Conservation (phyloP, 1,140 invertebrate species). For the Holcopasites calliopsidis region DNA sequence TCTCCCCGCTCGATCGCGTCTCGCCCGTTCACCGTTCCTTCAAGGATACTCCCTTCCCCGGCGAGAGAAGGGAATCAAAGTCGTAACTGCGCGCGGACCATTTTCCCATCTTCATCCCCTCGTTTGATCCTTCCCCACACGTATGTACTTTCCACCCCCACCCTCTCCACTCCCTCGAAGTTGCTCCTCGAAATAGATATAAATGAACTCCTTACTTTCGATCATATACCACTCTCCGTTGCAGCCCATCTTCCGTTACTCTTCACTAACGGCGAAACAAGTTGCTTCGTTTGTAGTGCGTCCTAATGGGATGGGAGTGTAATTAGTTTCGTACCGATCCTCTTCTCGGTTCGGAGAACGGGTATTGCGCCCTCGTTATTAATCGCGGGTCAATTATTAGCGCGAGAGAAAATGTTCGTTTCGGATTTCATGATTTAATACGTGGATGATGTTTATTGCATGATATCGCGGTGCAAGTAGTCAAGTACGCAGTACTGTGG, state of each 20-base stretch:
- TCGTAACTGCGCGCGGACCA: constrained; percentile 61
- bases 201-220: constrained; percentile 61
- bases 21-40: constrained; percentile 27
- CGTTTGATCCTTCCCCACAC: constrained; percentile 39
- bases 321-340: too few species aligned
- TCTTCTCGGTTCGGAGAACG: too few species aligned
- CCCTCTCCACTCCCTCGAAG: not conserved
- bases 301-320: not conserved
- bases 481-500: not conserved
- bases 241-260: not conserved
- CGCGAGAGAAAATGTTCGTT: too few species aligned
- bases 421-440: not conserved
- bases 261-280: not conserved
- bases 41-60: not conserved
- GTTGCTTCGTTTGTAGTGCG: constrained; percentile 8
- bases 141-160: constrained; percentile 37
- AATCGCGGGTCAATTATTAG: too few species aligned
- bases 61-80: constrained; percentile 62
- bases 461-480: not conserved
- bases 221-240: constrained; percentile 2
- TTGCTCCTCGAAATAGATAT: constrained; percentile 52
- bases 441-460: not conserved
- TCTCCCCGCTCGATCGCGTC: constrained; percentile 20
- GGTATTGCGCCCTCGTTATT: too few species aligned
- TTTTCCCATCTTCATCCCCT: constrained; percentile 35